A percentile compares a stretch with the other conserved stretches of the same genome.
These are phyloP conservation scores for Julus scandinavius DNA, from an alignment of 2,888 invertebrate genomes.

Conservation along the genomic window DNA sequence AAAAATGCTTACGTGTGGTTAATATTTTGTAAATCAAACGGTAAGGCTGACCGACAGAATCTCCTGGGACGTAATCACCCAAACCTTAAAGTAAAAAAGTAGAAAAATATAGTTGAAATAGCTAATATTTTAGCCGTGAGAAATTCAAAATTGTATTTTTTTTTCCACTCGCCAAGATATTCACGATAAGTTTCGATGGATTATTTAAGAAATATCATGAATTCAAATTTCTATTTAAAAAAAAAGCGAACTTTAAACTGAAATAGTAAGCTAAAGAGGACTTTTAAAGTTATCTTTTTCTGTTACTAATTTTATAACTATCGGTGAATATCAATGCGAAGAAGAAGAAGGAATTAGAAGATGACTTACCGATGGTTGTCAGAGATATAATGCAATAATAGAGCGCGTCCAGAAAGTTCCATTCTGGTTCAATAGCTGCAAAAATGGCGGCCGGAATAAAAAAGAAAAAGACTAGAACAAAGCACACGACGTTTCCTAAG, in stretches of 20 bases:
- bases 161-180: too few relatives aligned
- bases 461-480: constrained; percentile 74
- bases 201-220: too few relatives aligned
- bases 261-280: too few relatives aligned
- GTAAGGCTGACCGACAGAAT: constrained; percentile 78
- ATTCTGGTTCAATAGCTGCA: constrained; percentile 79
- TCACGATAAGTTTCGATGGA: neutral
- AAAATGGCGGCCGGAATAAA: constrained; percentile 81
- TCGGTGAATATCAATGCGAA: neutral
- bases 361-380: constrained; percentile 78
- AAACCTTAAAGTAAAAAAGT: constrained; percentile 64
- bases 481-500: constrained; percentile 72
- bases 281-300: too few relatives aligned
- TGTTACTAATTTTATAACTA: too few relatives aligned
- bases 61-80: constrained; percentile 90
- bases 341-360: neutral
- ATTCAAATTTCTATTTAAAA: too few relatives aligned
- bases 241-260: too few relatives aligned
- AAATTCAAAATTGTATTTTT: too few relatives aligned
- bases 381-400: constrained; percentile 93
- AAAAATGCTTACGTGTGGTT: constrained; percentile 74
- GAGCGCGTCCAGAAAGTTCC: constrained; percentile 87
- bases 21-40: constrained; percentile 84
- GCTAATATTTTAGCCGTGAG: neutral
- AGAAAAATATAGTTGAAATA: neutral